Conservation (phyloP, 2,797 vertebrate species). For the Tokudaia muenninki region DNA sequence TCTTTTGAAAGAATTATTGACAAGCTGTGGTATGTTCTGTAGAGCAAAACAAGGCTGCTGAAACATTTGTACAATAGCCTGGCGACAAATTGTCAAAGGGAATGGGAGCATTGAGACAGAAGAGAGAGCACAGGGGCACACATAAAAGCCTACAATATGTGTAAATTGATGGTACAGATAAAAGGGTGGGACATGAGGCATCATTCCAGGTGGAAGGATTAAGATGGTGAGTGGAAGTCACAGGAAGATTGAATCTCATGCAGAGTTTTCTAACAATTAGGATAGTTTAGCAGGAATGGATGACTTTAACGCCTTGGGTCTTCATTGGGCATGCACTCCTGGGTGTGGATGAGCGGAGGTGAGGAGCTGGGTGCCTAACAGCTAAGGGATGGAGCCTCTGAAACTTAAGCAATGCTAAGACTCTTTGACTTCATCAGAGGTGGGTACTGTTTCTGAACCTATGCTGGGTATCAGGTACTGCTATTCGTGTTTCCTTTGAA, state of each 20-base stretch:
- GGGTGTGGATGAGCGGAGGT: background rate
- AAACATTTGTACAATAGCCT: background rate
- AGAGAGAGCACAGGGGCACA: background rate
- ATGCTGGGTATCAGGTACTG: background rate
- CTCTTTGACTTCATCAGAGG: background rate
- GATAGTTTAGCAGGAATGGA: background rate
- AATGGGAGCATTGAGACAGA: background rate
- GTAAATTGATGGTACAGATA: background rate
- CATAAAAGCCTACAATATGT: background rate
- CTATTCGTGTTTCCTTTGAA: background rate
- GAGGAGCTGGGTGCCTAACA: background rate
- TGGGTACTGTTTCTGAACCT: background rate
- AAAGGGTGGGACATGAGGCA: background rate
- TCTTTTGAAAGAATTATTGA: slow-evolving; percentile 1
- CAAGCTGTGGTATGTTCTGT: background rate
- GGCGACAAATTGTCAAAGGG: background rate
- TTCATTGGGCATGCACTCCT: background rate
- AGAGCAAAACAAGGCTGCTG: background rate
- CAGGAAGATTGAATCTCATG: background rate
- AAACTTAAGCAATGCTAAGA: background rate
- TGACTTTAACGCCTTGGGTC: background rate
- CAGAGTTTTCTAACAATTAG: background rate
- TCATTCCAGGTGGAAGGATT: background rate
- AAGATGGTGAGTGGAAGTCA: background rate
- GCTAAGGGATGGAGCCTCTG: background rate